Percentiles rank a stretch among this genome's conserved stretches.
Conservation (phyloP, 2,888 invertebrate genomes). For the Subacronicta megacephala region DNA sequence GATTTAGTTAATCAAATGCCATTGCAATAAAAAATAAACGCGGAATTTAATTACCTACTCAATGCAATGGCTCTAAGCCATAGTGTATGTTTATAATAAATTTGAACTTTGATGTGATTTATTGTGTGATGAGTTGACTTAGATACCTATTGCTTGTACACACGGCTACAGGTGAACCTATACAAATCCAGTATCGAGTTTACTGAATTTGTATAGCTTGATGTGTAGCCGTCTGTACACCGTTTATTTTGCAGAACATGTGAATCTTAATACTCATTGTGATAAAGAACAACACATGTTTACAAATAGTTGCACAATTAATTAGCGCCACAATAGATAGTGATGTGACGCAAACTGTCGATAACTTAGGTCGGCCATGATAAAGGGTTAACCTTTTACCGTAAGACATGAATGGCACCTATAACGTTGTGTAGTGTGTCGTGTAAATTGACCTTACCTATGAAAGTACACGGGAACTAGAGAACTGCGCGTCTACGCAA, state of each 20-base stretch:
- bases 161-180: too few relatives aligned
- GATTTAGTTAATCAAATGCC: slow-evolving; percentile 2
- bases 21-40: background rate
- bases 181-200: too few relatives aligned
- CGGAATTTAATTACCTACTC: too few relatives aligned
- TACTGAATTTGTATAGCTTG: too few relatives aligned
- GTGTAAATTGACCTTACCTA: background rate
- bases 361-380: slow-evolving; percentile 36
- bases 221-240: background rate
- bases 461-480: background rate
- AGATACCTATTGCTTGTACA: too few relatives aligned
- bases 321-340: slow-evolving; percentile 43
- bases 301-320: slow-evolving; percentile 46
- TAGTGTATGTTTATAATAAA: too few relatives aligned
- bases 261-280: slow-evolving; percentile 37
- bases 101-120: too few relatives aligned
- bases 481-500: too few relatives aligned
- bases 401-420: slow-evolving; percentile 39
- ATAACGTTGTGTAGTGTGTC: too few relatives aligned
- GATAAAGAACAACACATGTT: slow-evolving; percentile 47
- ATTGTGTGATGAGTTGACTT: too few relatives aligned
- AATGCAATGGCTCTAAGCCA: too few relatives aligned
- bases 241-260: slow-evolving; percentile 12
- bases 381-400: slow-evolving; percentile 45
- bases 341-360: slow-evolving; percentile 48